A percentile compares a stretch with the other conserved stretches of the same genome.
These are phyloP conservation scores for Papilio demoleus DNA, from an alignment of 2,888 invertebrate species.

Conservation along the genomic window DNA sequence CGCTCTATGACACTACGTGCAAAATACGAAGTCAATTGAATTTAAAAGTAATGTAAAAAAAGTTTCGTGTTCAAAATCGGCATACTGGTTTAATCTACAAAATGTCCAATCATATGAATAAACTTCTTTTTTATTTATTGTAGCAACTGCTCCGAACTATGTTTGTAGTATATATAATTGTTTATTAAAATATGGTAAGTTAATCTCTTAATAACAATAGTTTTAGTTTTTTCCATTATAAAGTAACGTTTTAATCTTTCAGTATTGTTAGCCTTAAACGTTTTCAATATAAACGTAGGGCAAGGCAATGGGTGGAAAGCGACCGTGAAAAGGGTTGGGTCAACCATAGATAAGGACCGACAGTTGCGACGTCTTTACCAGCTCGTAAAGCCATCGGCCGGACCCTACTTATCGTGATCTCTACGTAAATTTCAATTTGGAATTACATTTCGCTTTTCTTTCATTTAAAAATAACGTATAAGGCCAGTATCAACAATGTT, in stretches of 20 bases:
- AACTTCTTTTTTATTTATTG: no score
- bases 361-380: slow-evolving; percentile 73
- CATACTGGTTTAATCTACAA: no score
- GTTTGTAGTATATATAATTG: no score
- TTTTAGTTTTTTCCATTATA: background rate
- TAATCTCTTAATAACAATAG: no score
- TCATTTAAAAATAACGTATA: background rate
- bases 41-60: no score
- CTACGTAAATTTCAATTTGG: slow-evolving; percentile 71
- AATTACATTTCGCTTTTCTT: slow-evolving; percentile 52
- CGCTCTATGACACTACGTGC: no score
- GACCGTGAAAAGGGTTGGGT: slow-evolving; percentile 79
- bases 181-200: no score
- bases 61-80: no score
- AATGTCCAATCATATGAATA: no score
- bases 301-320: slow-evolving; percentile 52
- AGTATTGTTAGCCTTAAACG: slow-evolving; percentile 39
- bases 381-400: slow-evolving; percentile 69
- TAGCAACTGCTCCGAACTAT: no score
- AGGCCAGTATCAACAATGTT: background rate
- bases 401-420: slow-evolving; percentile 69
- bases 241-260: slow-evolving; percentile 15
- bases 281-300: slow-evolving; percentile 52
- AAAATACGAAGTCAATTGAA: no score
- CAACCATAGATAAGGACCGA: slow-evolving; percentile 72